Evolutionary conservation across 2,113 vertebrate genomes (phyloP), one percentile per base, ranked within the genome.

Genomic region (Tautogolabrus adspersus): DNA sequence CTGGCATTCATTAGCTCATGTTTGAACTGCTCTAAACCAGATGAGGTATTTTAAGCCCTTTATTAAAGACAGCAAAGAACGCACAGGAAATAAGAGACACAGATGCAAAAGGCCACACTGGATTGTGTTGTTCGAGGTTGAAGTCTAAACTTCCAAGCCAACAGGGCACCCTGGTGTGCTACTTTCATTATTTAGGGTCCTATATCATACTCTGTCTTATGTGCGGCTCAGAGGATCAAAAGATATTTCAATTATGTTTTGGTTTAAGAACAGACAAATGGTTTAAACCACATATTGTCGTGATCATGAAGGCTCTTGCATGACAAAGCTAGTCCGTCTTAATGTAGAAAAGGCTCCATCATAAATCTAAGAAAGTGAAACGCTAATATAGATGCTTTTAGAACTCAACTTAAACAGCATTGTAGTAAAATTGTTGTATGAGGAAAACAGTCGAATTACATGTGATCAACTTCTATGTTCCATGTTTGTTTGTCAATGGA

Each of bases 1-100:
- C 76, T 38, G 19, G 18, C 21, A 16, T 30, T 68, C 61, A 52
- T 67, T 37, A 12, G 54, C 6, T 70, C 60, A 55, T 22, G 44
- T 47, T 26, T 66, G 30, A 59, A 49, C 19, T 21, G 0, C 13
- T 67, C 72, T 30, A 40, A 40, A 66, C 12, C 51, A 58, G 30
- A 11, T 54, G 1, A 49, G 26, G 44, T 8, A 60, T 71, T 19
- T 72, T 9, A 52, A 30, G 47, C 47, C 7, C 42, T 55, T 55
- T 10, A n/a, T n/a, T 30, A 34, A 21, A 54, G 37, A 54, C 23
- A 16, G 46, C 68, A 38, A 34, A 40, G 59, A 23, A 12, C 8
- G 15, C 47, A 30, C 11, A n/a, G 57, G 51, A 68, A 22, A 34
- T 13, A n/a, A 61, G 21, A 0, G 16, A 16, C 11, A 40, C 3